Base-by-base conservation (phyloP, 2,797 vertebrate genomes). In the Corythornis leucogaster region DNA sequence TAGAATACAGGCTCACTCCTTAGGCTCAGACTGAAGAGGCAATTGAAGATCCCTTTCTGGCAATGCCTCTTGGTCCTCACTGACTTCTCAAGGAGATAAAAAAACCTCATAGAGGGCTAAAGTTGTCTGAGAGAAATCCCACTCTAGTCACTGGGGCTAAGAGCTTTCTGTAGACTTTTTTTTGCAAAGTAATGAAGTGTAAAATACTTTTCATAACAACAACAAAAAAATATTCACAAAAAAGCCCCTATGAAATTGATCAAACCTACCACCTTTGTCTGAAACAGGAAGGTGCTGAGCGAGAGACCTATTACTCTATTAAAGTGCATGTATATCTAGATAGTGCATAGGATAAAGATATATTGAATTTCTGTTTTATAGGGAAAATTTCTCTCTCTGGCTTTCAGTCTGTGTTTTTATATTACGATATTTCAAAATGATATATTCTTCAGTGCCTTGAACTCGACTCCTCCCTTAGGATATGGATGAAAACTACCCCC, bases 401-500 rank as follows among this genome's bases (percentile, higher is more conserved):
- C 25, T 89, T 70, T 92, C 68, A 69, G 10, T 69, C 78, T 78
- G 33, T 33, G 64, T 46, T 80, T 92, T 48, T 69, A 53, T 74
- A 53, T 89, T 38, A 48, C 14, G 35, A 42, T 69, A 86, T 62
- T 87, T 59, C 77, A 63, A 57, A 85, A 86, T 79, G 66, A 88
- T 88, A 40, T 58, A 43, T 43, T 87, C 58, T 71, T 85, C 51
- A 25, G 8, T 66, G 71, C 74, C 58, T 69, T 83, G 45, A 93
- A 68, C 30, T 55, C 22, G 6, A 51, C 69, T 90, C 61, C 45
- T 50, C 38, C 55, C 71, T 64, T 64, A 48, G 67, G 74, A 87
- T 81, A 85, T 54, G 92, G 77, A 91, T 69, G 59, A 93, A 94
- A 95, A 90, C 4, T 28, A 73, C 68, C 33, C 57, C 67, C 67